phyloP scores from a whole-genome alignment of 2,797 vertebrate species.

The Sciurus vulgaris region DNA sequence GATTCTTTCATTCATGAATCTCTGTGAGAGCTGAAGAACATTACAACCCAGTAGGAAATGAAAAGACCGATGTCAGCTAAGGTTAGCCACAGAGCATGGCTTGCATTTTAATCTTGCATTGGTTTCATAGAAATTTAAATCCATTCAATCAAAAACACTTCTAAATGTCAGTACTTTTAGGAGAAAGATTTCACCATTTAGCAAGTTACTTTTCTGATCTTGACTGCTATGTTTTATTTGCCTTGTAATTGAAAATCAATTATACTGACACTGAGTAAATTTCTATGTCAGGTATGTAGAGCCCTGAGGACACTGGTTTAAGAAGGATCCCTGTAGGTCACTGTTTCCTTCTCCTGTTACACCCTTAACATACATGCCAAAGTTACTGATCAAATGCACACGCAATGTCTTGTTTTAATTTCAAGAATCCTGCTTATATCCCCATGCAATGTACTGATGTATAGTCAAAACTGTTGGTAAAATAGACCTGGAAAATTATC shows the following conservation, averaged over 20 bases:
- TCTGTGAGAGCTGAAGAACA: neutral
- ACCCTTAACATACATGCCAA: neutral
- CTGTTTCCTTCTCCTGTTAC: neutral
- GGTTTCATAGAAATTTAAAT: constrained; percentile 9
- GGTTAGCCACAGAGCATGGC: neutral
- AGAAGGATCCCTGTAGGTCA: neutral
- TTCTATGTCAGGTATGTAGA: neutral
- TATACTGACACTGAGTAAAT: neutral
- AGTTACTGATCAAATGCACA: neutral
- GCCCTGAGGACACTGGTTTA: neutral
- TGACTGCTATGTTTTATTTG: neutral
- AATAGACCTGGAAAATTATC: neutral
- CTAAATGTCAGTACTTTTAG: constrained; percentile 39
- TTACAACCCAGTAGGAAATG: constrained; percentile 21
- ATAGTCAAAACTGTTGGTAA: neutral
- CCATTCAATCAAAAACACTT: constrained; percentile 28
- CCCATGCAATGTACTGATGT: neutral
- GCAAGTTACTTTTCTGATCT: neutral
- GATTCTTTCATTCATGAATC: constrained; percentile 63
- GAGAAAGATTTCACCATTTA: constrained; percentile 18
- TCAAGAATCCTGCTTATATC: neutral
- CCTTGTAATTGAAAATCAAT: neutral
- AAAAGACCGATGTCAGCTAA: constrained; percentile 50
- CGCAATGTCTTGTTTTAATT: neutral
- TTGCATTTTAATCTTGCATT: constrained; percentile 57